These are phyloP conservation scores for Metallyticus violacea DNA, from an alignment of 2,888 invertebrate species.

Conservation along the genomic window DNA sequence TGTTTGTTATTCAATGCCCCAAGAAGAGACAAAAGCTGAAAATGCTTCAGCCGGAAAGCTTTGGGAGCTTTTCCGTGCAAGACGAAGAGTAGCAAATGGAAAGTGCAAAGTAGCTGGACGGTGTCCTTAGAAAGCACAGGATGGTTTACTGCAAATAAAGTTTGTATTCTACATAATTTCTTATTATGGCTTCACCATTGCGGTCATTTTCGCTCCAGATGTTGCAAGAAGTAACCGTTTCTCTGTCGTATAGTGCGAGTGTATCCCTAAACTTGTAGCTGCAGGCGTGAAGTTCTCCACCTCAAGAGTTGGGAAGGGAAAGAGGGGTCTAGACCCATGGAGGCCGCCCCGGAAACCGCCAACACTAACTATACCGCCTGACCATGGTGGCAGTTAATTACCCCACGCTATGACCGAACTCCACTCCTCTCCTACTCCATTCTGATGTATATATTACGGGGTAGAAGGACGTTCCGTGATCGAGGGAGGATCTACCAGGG, in stretches of 20 bases:
- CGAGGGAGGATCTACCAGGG: background rate
- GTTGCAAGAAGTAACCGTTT: background rate
- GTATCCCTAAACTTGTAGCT: background rate
- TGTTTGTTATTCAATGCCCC: no score
- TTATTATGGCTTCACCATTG: no score
- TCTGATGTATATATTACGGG: constrained; percentile 25
- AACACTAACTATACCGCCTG: background rate
- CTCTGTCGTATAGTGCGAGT: background rate
- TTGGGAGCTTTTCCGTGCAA: no score
- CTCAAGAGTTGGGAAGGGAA: background rate
- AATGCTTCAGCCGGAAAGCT: no score
- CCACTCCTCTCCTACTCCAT: background rate
- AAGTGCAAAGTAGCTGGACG: no score
- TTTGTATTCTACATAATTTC: no score
- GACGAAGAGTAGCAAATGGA: no score
- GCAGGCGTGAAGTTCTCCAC: background rate
- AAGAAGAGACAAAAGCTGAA: no score
- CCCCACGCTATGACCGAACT: constrained; percentile 23
- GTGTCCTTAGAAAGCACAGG: no score
- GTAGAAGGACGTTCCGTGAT: background rate
- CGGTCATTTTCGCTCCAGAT: no score
- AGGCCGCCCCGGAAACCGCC: background rate
- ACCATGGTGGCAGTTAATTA: constrained; percentile 16
- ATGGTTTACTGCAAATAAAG: no score
- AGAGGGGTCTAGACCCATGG: background rate